Evolutionary conservation across 1,140 invertebrate species (phyloP).

Genomic region (Diorhabda carinulata): DNA sequence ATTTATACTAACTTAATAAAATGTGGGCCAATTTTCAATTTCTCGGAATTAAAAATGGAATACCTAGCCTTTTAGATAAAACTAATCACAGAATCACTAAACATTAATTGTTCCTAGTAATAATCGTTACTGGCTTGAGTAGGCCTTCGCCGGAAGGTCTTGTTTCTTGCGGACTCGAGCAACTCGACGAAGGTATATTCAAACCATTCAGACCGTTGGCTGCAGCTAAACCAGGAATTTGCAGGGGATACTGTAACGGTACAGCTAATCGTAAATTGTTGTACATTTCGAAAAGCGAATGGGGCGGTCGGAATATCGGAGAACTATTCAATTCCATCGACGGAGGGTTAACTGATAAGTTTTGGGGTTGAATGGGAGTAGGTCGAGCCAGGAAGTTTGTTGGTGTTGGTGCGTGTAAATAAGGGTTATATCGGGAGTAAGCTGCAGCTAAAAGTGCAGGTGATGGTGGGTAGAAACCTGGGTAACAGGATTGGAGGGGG

Average conservation of each 20-base stretch:
- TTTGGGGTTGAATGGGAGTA: conserved; percentile 29
- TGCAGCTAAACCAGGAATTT: conserved; percentile 28
- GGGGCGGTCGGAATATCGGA: conserved; percentile 30
- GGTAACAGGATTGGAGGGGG: conserved; percentile 45
- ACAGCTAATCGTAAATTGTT: conserved; percentile 33
- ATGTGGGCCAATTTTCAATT: too few relatives aligned
- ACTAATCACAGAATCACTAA: conserved; percentile 7
- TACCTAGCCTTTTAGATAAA: too few relatives aligned
- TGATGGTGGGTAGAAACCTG: conserved; percentile 31
- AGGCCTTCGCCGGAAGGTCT: conserved; percentile 34
- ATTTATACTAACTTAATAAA: too few relatives aligned
- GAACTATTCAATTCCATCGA: conserved; percentile 9
- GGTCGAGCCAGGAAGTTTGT: conserved; percentile 26
- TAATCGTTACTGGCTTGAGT: conserved; percentile 44
- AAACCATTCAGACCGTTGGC: conserved; percentile 12
- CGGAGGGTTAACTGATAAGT: conserved; percentile 19
- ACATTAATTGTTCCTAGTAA: conserved; percentile 37
- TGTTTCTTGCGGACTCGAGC: conserved; percentile 21
- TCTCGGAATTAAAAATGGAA: too few relatives aligned
- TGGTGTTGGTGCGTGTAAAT: conserved; percentile 30
- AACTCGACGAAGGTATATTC: conserved; percentile 17
- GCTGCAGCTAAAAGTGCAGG: conserved; percentile 29
- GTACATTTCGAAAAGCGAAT: conserved; percentile 39
- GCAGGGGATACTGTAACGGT: conserved; percentile 36
- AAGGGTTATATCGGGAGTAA: conserved; percentile 42